A percentile compares a stretch with the other conserved stretches of the same genome.
These are phyloP conservation scores for Apodemus speciosus DNA, from an alignment of 2,113 vertebrate species.

Conservation along the genomic window DNA sequence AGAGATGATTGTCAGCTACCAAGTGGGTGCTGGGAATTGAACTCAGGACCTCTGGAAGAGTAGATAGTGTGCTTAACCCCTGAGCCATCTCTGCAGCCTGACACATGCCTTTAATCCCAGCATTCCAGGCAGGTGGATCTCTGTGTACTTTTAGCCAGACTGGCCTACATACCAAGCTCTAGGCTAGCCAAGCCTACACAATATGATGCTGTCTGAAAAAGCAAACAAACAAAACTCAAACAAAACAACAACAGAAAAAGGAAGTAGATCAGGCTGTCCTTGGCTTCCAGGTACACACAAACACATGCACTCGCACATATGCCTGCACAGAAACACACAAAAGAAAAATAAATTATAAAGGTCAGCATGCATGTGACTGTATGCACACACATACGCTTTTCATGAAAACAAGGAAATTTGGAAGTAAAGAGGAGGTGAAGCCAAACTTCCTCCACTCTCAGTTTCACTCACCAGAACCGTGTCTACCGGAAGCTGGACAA, in stretches of 20 bases:
- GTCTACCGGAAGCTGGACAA: background rate
- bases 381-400: background rate
- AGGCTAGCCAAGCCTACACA: background rate
- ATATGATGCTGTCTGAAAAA: background rate
- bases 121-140: background rate
- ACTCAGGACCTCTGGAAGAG: too few species aligned
- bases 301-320: background rate
- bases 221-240: background rate
- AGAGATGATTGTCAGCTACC: too few species aligned
- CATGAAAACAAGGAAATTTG: background rate
- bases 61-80: too few species aligned
- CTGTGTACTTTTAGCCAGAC: background rate
- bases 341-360: background rate
- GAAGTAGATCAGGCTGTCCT: background rate
- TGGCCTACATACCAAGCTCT: background rate
- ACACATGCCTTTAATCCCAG: background rate
- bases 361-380: background rate
- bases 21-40: too few species aligned
- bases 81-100: too few species aligned
- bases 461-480: background rate
- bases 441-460: background rate
- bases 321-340: background rate
- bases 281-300: background rate
- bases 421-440: background rate
- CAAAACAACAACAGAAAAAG: background rate